phyloP scores from a whole-genome alignment of 1,140 invertebrate species.

The Drosophila dunni region DNA sequence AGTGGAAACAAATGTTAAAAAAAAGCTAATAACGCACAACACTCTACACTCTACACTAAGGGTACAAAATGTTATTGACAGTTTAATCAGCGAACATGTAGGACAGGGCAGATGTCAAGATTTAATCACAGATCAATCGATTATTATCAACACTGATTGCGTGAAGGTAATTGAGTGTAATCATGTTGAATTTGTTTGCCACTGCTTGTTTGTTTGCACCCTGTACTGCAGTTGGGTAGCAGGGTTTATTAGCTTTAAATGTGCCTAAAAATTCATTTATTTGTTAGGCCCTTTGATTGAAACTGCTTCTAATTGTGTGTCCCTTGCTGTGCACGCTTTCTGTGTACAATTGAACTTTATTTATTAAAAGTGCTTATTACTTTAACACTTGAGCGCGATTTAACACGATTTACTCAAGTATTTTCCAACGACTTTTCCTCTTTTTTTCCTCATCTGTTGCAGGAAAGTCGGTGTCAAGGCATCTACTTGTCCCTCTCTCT shows the following conservation, averaged over 20 bases:
- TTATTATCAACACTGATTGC: neutral
- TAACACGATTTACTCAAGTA: conserved; percentile 82
- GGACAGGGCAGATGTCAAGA: neutral
- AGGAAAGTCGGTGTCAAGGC: conserved; percentile 62
- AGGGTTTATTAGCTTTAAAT: no score
- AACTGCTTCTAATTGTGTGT: conserved; percentile 3
- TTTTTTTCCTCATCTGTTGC: conserved; percentile 18
- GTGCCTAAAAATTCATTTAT: no score
- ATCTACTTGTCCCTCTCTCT: conserved; percentile 38
- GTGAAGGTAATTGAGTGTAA: no score
- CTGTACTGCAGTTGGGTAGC: no score
- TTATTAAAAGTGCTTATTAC: conserved; percentile 83
- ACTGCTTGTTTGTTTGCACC: no score
- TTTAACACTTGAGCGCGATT: conserved; percentile 82
- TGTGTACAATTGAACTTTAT: conserved; percentile 69
- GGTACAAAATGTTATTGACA: neutral
- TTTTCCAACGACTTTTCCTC: conserved; percentile 67
- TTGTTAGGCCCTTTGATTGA: no score
- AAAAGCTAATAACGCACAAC: neutral
- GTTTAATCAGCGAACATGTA: neutral
- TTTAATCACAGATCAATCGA: neutral
- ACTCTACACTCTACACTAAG: neutral
- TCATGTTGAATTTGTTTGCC: no score
- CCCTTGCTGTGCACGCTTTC: conserved; percentile 1
- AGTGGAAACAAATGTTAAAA: conserved; percentile 7